Conservation (phyloP, 2,797 vertebrate genomes). For the Enteromius anoplus region DNA sequence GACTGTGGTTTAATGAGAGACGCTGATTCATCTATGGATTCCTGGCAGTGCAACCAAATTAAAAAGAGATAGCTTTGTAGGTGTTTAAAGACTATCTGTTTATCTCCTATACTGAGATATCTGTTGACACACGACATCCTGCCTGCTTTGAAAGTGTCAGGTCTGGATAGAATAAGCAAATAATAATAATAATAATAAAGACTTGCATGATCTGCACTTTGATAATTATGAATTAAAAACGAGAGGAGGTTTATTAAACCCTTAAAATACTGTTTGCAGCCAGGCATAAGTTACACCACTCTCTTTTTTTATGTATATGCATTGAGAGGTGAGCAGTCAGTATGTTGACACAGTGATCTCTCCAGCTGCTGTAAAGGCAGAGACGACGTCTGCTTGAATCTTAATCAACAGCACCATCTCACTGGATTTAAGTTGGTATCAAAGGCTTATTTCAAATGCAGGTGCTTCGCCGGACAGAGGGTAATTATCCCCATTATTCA, state of each 20-base stretch:
- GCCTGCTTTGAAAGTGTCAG: slow-evolving; percentile 12
- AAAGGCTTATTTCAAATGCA: slow-evolving; percentile 71
- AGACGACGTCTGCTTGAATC: slow-evolving; percentile 50
- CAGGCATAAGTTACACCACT: slow-evolving; percentile 2
- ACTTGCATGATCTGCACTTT: slow-evolving; percentile 6
- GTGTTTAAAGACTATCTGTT: slow-evolving; percentile 44
- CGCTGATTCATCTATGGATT: slow-evolving; percentile 36
- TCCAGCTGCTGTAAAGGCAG: slow-evolving; percentile 44
- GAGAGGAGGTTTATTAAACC: slow-evolving; percentile 26
- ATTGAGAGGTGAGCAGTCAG: slow-evolving; percentile 41
- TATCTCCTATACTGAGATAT: slow-evolving; percentile 19
- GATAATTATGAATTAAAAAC: background rate
- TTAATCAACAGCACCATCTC: slow-evolving; percentile 58
- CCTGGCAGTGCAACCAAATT: slow-evolving; percentile 41
- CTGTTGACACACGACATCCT: slow-evolving; percentile 9
- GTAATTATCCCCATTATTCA: slow-evolving; percentile 80
- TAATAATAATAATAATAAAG: slow-evolving; percentile 33
- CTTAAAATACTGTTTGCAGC: background rate
- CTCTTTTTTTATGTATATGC: background rate
- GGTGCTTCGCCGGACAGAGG: slow-evolving; percentile 71
- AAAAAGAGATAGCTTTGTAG: slow-evolving; percentile 50
- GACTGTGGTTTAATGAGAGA: slow-evolving; percentile 50
- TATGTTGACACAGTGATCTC: slow-evolving; percentile 43
- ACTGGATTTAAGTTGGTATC: slow-evolving; percentile 67
- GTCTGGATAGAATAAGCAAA: slow-evolving; percentile 23